Base-by-base conservation (phyloP, 1,140 invertebrate genomes). In the Pseudachorutes palmiensis region DNA sequence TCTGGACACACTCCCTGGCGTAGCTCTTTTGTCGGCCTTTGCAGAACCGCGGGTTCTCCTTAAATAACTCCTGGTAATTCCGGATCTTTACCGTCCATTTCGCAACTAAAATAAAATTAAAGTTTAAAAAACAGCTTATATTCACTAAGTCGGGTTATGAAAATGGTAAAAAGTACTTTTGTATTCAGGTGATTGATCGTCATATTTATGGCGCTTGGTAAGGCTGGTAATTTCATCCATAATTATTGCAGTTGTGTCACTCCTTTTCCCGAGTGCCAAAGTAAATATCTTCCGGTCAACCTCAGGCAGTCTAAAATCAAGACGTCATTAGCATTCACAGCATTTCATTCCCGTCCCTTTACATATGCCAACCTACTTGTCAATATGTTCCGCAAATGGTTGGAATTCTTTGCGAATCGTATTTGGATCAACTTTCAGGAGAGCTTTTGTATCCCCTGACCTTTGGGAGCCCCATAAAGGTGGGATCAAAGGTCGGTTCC, bases 1-100 rank as follows among this genome's bases (percentile, higher is more conserved):
- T 86, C 28, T 88, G 87, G 61, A 93, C 92, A 1, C 74, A 76
- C n/a, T n/a, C n/a, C n/a, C n/a, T n/a, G n/a, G n/a, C n/a, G n/a
- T n/a, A 89, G 86, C 75, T 88, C 86, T 28, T 88, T 79, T 32
- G 72, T 72, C 3, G 80, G 19, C 2, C 16, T 49, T 0, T 41
- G n/a, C 26, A 29, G 19, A n/a, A 45, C 19, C 3, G 14, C 26
- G 24, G 14, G 72, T 64, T 70, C 73, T 80, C 74, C 72, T 36
- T 75, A 73, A 84, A 75, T 62, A 78, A 64, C 63, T 81, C 76
- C 76, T 86, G 85, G 65, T 81, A 75, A 26, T 80, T 75, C 29
- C 83, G 76, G 71, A 88, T 87, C 14, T 75, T 73, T 1, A 77
- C 77, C 0, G 84, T 85, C 78, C 81, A 76, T 68, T 73, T 76